These are phyloP conservation scores for Drosophila lini DNA, from an alignment of 1,140 invertebrate species.

Conservation along the genomic window DNA sequence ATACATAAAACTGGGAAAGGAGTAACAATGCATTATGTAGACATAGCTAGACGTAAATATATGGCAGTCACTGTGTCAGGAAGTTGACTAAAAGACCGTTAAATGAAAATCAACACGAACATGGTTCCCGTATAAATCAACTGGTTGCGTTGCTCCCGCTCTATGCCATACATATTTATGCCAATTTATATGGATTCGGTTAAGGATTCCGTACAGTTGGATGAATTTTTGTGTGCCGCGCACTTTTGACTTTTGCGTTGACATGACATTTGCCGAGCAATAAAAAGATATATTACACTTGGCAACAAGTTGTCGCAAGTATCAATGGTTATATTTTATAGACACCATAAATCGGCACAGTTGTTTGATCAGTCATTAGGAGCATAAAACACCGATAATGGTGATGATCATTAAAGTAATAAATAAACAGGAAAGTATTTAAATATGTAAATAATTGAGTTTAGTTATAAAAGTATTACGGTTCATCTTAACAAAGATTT, in stretches of 20 bases:
- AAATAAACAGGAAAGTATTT: background rate
- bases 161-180: slow-evolving; percentile 41
- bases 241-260: slow-evolving; percentile 80
- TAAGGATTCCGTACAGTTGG: slow-evolving; percentile 15
- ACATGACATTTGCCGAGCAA: slow-evolving; percentile 73
- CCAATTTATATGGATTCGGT: slow-evolving; percentile 42
- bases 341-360: background rate
- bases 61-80: slow-evolving; percentile 80
- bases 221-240: slow-evolving; percentile 37
- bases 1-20: slow-evolving; percentile 1
- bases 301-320: slow-evolving; percentile 7
- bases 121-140: slow-evolving; percentile 76
- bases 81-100: slow-evolving; percentile 83
- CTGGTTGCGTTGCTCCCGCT: slow-evolving; percentile 71
- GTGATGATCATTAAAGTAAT: background rate
- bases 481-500: background rate
- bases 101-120: slow-evolving; percentile 82
- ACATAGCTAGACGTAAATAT: slow-evolving; percentile 71
- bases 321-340: slow-evolving; percentile 1
- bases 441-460: background rate
- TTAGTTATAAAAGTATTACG: background rate
- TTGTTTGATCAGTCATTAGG: background rate
- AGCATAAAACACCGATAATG: background rate
- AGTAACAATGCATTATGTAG: slow-evolving; percentile 60
- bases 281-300: slow-evolving; percentile 57